phyloP scores from a whole-genome alignment of 2,797 vertebrate genomes.

The Mionectes olivaceus region DNA sequence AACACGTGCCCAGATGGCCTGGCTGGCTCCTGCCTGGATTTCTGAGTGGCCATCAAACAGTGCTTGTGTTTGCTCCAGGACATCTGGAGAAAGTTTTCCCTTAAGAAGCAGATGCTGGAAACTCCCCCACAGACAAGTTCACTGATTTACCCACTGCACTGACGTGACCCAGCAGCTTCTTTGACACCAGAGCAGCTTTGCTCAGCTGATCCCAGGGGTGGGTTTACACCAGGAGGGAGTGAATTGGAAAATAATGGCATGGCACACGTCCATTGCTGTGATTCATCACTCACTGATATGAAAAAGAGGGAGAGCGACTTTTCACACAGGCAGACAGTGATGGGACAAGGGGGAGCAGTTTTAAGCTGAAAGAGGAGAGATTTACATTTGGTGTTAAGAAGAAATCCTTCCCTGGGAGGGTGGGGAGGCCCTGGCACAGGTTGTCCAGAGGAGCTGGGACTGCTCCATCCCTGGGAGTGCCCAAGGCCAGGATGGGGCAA shows the following conservation, averaged over 20 bases:
- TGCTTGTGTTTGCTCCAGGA: not conserved
- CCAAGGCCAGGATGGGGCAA: not conserved
- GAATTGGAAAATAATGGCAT: not conserved
- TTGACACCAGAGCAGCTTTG: not conserved
- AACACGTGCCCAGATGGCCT: not conserved
- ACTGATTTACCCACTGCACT: not conserved
- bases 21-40: not conserved
- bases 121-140: no score
- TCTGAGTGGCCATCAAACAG: rapidly evolving
- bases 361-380: not conserved
- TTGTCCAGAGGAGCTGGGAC: not conserved
- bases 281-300: not conserved
- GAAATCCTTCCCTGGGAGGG: not conserved
- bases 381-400: not conserved
- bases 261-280: not conserved
- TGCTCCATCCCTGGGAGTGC: not conserved
- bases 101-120: not conserved
- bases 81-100: not conserved
- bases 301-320: not conserved
- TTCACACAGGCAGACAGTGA: not conserved
- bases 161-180: rapidly evolving
- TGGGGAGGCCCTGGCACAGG: not conserved
- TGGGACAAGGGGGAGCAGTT: not conserved
- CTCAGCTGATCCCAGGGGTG: not conserved
- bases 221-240: not conserved